phyloP scores from a whole-genome alignment of 2,113 vertebrate species.

The Calcarius ornatus region DNA sequence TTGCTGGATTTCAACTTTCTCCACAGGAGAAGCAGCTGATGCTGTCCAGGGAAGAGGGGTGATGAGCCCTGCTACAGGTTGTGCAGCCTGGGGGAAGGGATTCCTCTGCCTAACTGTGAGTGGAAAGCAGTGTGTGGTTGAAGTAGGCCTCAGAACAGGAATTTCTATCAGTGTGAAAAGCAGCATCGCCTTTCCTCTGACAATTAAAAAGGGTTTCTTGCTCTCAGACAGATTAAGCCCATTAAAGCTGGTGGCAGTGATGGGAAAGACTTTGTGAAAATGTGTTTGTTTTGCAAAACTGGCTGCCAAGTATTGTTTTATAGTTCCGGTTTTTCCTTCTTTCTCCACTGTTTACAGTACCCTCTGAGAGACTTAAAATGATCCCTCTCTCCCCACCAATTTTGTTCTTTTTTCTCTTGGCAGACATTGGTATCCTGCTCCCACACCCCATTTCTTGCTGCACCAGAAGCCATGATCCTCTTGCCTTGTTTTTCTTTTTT shows the following conservation, averaged over 20 bases:
- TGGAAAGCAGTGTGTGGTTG: fast-evolving
- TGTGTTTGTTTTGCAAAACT: slow-evolving; percentile 58
- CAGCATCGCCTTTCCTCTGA: neutral
- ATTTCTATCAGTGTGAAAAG: neutral
- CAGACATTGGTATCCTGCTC: slow-evolving; percentile 1
- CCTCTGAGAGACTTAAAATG: slow-evolving; percentile 52
- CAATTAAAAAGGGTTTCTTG: slow-evolving; percentile 7
- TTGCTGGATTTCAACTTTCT: neutral
- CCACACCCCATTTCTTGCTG: slow-evolving; percentile 47
- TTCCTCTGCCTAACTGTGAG: neutral
- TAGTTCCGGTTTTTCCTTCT: slow-evolving; percentile 40
- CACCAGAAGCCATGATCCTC: slow-evolving; percentile 35
- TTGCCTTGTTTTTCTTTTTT: slow-evolving; percentile 51
- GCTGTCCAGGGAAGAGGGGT: neutral
- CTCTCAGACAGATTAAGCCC: slow-evolving; percentile 33
- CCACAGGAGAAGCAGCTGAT: neutral
- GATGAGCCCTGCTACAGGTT: neutral
- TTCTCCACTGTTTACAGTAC: slow-evolving; percentile 53
- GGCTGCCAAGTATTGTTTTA: slow-evolving; percentile 66
- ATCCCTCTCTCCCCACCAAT: slow-evolving; percentile 37
- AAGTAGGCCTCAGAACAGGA: neutral
- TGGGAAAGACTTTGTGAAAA: slow-evolving; percentile 57
- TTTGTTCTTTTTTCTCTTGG: slow-evolving; percentile 50
- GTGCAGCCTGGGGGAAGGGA: neutral
- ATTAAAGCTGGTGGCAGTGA: slow-evolving; percentile 46